A percentile compares a stretch with the other conserved stretches of the same genome.
phyloP scores from a whole-genome alignment of 37 sponge, comb jelly and placozoan genomes.

The Dysidea cf. avara region DNA sequence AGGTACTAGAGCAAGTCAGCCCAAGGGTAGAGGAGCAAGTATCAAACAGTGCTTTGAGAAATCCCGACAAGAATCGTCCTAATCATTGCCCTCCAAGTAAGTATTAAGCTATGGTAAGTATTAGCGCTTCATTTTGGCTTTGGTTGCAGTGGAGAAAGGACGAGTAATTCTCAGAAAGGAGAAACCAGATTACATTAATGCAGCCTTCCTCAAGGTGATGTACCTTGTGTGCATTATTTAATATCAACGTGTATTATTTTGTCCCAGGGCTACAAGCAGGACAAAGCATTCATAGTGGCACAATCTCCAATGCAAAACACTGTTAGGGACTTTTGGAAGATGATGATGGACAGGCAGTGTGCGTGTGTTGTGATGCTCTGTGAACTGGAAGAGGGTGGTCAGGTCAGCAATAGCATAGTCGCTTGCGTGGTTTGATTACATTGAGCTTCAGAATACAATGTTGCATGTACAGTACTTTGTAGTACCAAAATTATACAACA shows the following conservation, averaged over 20 bases:
- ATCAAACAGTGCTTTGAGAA: background rate
- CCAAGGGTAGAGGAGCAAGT: slow-evolving; percentile 24
- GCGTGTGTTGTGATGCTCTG: slow-evolving; percentile 41
- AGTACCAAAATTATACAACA: too few relatives aligned
- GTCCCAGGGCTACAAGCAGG: slow-evolving; percentile 64
- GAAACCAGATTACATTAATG: slow-evolving; percentile 29
- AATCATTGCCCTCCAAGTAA: slow-evolving; percentile 22
- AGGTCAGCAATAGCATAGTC: too few relatives aligned
- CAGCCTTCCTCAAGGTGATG: slow-evolving; percentile 36
- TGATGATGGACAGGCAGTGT: slow-evolving; percentile 41
- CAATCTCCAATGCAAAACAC: slow-evolving; percentile 64
- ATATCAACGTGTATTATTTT: too few relatives aligned
- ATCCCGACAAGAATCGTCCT: slow-evolving; percentile 39
- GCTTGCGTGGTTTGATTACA: too few relatives aligned
- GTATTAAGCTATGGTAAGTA: background rate
- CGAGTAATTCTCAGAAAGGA: background rate
- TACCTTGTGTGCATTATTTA: too few relatives aligned
- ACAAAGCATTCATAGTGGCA: slow-evolving; percentile 67
- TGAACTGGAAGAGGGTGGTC: slow-evolving; percentile 38
- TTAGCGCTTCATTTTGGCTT: too few relatives aligned
- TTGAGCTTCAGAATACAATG: too few relatives aligned
- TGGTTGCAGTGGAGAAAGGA: background rate
- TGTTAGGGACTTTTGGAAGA: too few relatives aligned
- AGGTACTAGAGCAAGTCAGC: slow-evolving; percentile 45
- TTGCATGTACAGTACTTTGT: too few relatives aligned